These are phyloP conservation scores for Narcine bancroftii DNA, from an alignment of 2,113 vertebrate genomes.

Conservation along the genomic window DNA sequence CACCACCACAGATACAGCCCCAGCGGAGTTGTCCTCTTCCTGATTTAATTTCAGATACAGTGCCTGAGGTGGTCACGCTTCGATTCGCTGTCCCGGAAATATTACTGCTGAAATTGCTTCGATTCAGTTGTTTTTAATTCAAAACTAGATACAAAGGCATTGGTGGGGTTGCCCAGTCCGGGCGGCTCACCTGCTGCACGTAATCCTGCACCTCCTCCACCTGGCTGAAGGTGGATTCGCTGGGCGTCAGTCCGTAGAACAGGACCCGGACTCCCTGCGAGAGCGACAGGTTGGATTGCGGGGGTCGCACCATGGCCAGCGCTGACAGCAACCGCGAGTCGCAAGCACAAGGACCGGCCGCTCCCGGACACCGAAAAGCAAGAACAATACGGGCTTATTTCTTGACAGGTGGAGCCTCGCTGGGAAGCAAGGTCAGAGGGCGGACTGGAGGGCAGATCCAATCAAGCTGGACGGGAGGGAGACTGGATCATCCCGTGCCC, in stretches of 20 bases:
- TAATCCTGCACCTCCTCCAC: conserved; percentile 74
- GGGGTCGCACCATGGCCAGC: not conserved
- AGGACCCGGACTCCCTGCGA: conserved; percentile 60
- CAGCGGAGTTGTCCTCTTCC: not conserved
- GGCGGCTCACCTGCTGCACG: conserved; percentile 64
- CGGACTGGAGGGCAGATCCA: not conserved
- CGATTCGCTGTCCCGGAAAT: not conserved
- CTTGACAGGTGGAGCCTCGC: not conserved
- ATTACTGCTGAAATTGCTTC: not conserved
- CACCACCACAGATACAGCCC: not conserved
- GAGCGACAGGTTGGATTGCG: conserved; percentile 27
- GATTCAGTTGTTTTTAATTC: not conserved
- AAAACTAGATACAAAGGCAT: not conserved
- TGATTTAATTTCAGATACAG: not conserved
- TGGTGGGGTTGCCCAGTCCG: conserved; percentile 41
- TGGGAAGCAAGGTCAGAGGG: not conserved
- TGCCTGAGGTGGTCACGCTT: no score
- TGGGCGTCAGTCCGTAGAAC: conserved; percentile 67
- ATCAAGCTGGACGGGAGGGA: not conserved
- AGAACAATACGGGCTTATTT: no score
- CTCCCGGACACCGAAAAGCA: not conserved
- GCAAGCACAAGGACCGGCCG: not conserved
- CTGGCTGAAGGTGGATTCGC: conserved; percentile 64
- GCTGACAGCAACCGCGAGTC: not conserved
- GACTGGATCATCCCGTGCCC: not conserved